Evolutionary conservation across 2,113 vertebrate genomes (phyloP).

Genomic region (Synodontis membranacea): DNA sequence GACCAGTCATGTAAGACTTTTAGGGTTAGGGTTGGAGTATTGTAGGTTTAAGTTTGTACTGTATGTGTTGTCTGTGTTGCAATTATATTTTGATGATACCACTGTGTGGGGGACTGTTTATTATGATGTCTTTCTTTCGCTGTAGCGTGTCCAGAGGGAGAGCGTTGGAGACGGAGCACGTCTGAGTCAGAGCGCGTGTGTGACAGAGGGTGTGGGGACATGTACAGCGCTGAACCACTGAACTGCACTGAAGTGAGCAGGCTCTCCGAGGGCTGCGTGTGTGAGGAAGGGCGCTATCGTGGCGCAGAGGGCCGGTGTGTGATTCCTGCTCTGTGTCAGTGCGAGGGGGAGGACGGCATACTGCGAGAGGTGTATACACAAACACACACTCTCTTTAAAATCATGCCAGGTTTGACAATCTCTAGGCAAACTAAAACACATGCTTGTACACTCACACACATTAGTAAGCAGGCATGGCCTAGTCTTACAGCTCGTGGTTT

Average conservation of each 20-base stretch:
- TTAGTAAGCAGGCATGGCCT: neutral
- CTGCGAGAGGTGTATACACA: constrained; percentile 67
- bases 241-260: constrained; percentile 63
- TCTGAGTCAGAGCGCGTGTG: constrained; percentile 60
- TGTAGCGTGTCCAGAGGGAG: constrained; percentile 76
- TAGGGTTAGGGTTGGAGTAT: neutral
- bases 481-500: neutral
- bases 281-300: constrained; percentile 76
- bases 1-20: neutral
- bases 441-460: neutral
- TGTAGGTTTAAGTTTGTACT: neutral
- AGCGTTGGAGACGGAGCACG: constrained; percentile 71
- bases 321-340: constrained; percentile 78
- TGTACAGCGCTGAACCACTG: constrained; percentile 57
- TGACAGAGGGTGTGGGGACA: constrained; percentile 75
- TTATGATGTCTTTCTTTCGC: neutral
- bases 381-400: neutral
- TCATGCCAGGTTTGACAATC: constrained; percentile 7
- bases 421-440: neutral
- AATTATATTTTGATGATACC: neutral
- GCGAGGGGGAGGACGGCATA: constrained; percentile 65
- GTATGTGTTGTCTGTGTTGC: neutral
- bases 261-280: constrained; percentile 70
- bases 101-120: neutral
- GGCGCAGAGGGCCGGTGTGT: constrained; percentile 72